phyloP scores from a whole-genome alignment of 2,113 vertebrate genomes.

The Mesitornis unicolor region DNA sequence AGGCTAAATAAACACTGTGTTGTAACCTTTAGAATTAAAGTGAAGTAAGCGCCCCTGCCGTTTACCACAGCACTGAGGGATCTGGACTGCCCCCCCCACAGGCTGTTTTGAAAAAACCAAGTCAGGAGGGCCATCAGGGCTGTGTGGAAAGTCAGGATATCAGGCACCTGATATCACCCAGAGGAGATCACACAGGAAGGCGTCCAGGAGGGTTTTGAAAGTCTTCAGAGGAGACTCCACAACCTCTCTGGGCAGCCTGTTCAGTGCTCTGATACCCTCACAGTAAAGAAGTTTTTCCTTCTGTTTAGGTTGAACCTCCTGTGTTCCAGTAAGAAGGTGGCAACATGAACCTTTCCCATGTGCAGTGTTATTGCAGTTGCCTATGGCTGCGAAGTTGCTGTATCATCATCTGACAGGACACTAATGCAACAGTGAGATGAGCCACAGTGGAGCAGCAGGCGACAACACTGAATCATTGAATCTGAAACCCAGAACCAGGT shows the following conservation, averaged over 20 bases:
- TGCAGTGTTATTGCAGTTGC: not conserved
- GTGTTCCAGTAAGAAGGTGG: no score
- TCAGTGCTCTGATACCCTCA: no score
- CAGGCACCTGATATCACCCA: no score
- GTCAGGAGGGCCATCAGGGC: not conserved
- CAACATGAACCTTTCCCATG: no score
- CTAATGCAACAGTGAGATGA: not conserved
- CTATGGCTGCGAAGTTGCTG: not conserved
- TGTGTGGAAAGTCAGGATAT: not conserved
- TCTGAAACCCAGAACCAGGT: not conserved
- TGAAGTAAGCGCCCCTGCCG: not conserved
- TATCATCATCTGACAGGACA: not conserved
- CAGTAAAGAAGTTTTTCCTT: no score
- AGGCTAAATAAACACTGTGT: constrained; percentile 12
- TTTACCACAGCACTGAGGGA: not conserved
- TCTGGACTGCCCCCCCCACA: no score
- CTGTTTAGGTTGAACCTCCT: no score
- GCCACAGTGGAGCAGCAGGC: not conserved
- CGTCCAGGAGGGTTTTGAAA: no score
- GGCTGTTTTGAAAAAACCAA: not conserved
- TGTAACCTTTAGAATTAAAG: not conserved
- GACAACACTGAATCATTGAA: no score
- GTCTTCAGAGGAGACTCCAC: no score
- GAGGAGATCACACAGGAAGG: no score
- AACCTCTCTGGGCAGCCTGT: no score